Conservation (phyloP, 2,113 vertebrate species). For the Columba livia region DNA sequence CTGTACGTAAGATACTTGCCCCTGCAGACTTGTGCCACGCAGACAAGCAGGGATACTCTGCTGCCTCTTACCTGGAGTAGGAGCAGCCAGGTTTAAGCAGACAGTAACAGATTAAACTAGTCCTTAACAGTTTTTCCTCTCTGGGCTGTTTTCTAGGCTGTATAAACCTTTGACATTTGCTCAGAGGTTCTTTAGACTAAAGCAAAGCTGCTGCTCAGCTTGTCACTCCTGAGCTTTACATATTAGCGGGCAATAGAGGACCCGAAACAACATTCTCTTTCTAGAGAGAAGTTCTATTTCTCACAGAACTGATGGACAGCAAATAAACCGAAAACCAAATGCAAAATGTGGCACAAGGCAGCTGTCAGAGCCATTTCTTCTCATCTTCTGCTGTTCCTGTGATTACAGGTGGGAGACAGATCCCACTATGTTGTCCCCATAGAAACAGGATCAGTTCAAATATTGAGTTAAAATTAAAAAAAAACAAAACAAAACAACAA, state of each 20-base stretch:
- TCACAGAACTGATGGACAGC: neutral
- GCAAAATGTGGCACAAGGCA: neutral
- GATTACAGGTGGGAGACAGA: neutral
- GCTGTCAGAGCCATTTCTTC: neutral
- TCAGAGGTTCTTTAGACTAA: neutral
- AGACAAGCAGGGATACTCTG: neutral
- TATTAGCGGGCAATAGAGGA: neutral
- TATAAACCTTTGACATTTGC: neutral
- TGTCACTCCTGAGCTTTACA: neutral
- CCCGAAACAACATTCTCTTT: neutral
- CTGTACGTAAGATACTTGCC: neutral
- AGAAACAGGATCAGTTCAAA: neutral
- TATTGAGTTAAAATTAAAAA: neutral
- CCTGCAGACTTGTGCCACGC: neutral
- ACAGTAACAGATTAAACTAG: neutral
- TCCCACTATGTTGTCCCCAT: too few species aligned
- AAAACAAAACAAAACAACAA: neutral
- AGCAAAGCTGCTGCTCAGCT: neutral
- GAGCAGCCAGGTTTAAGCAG: neutral
- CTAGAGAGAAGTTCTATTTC: neutral
- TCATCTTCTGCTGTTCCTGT: neutral
- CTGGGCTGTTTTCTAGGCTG: neutral
- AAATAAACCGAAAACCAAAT: neutral
- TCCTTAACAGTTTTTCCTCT: neutral
- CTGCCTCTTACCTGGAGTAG: neutral